Conservation (phyloP, 2,888 invertebrate genomes). For the Epistrophe eligans region DNA sequence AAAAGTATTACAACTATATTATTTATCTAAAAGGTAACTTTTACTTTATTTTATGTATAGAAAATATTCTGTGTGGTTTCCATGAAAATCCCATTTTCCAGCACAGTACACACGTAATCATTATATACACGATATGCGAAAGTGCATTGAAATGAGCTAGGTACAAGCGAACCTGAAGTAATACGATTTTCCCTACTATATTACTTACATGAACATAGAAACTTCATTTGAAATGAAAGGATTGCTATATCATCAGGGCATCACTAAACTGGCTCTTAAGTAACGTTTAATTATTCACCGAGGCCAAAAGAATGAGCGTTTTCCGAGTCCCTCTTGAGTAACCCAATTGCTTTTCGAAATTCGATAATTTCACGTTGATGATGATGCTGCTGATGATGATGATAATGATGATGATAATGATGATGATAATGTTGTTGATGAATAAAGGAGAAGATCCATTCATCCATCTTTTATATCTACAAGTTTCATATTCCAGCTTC, state of each 20-base stretch:
- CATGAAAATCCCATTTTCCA: conserved; percentile 29
- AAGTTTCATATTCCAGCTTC: conserved; percentile 28
- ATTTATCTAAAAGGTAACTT: too few relatives aligned
- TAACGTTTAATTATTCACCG: conserved; percentile 51
- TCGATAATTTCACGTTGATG: conserved; percentile 18
- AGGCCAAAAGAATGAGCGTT: conserved; percentile 21
- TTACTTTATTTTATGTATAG: too few relatives aligned
- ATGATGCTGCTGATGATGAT: conserved; percentile 21
- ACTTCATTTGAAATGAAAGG: conserved; percentile 22
- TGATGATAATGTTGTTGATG: conserved; percentile 15
- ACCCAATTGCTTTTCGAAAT: conserved; percentile 54
- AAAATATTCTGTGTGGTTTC: neutral
- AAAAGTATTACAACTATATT: too few relatives aligned
- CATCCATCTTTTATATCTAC: conserved; percentile 20
- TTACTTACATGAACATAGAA: neutral
- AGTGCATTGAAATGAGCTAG: conserved; percentile 45
- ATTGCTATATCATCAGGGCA: neutral
- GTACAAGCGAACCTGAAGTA: conserved; percentile 59
- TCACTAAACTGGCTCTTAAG: conserved; percentile 48
- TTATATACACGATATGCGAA: conserved; percentile 5
- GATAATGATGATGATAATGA: conserved; percentile 31
- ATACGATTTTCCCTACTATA: conserved; percentile 25
- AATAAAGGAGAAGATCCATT: conserved; percentile 46
- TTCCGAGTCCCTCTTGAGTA: conserved; percentile 38
- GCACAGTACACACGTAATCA: conserved; percentile 38